Base-by-base conservation (phyloP, 2,113 vertebrate species). In the Actenoides hombroni region DNA sequence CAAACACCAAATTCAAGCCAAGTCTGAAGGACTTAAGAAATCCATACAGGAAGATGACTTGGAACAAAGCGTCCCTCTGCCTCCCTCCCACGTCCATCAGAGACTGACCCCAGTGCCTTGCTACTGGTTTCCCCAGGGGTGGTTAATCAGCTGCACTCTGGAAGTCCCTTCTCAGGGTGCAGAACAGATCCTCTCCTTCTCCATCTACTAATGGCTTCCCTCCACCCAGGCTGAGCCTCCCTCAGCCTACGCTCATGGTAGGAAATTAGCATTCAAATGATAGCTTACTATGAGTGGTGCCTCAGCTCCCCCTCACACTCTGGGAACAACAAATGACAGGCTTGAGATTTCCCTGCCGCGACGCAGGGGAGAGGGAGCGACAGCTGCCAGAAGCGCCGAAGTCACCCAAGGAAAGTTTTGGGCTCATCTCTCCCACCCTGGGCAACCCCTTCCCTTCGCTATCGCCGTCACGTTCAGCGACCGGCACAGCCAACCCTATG, bases 261-360 rank as follows among this genome's bases (percentile, higher is more conserved):
- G 78, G 94, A 96, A 97, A 97, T 97, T 95, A 97, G 97, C 95
- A 97, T 95, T 86, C 95, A 97, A 97, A 94, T 82, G 95, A 96
- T 95, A 83, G 49, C 63, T 95, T 59, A 80, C 96, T 96, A 96
- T 97, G 97, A 97, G 89, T 28, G 15, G 93, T 91, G 95, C 70
- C 91, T 95, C 48, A 21, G 93, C 93, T 96, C 96, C 95, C 83
- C 39, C 85, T 96, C 95, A 95, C 70, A 64, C 97, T 86, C 95
- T 48, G 65, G 95, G 95, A 94, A 48, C 86, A 40, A 73, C 91
- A 94, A 95, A 94, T 97, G 97, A 94, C 95, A 97, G 96, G 86
- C 80, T 98, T 98, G 96, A 48, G 86, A 96, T 95, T 97, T 96
- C 94, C 94, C 95, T 63, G 64, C 96, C 46, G 49, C 17, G 70